phyloP scores from a whole-genome alignment of 2,113 vertebrate genomes.

The Columba livia region DNA sequence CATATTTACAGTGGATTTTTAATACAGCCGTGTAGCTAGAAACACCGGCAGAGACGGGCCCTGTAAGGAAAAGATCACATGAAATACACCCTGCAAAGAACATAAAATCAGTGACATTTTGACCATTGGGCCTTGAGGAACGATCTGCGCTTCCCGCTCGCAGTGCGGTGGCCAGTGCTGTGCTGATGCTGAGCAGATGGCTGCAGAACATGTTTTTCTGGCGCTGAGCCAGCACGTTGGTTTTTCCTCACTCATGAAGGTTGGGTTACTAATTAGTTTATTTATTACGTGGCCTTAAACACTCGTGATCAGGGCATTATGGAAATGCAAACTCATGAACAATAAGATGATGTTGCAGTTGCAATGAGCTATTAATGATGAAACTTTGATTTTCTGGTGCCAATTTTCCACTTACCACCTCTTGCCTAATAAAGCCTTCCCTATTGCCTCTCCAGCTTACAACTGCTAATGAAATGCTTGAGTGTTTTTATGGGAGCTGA shows the following conservation, averaged over 20 bases:
- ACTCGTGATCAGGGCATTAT: background rate
- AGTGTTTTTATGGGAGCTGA: slow-evolving; percentile 29
- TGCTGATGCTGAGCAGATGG: slow-evolving; percentile 50
- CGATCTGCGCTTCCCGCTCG: background rate
- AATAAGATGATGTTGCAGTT: background rate
- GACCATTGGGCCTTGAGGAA: slow-evolving; percentile 41
- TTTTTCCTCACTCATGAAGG: background rate
- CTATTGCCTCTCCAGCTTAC: background rate
- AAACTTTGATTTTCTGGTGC: slow-evolving; percentile 11
- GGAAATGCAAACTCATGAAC: background rate
- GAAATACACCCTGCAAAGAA: slow-evolving; percentile 4
- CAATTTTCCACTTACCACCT: slow-evolving; percentile 16
- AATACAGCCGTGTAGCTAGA: background rate
- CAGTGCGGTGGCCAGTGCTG: background rate
- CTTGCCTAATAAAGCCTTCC: background rate
- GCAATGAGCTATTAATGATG: background rate
- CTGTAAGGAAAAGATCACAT: slow-evolving; percentile 5
- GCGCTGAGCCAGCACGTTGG: background rate
- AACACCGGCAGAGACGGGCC: background rate
- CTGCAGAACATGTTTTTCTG: background rate
- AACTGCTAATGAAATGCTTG: background rate
- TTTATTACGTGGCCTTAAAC: background rate
- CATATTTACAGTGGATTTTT: background rate
- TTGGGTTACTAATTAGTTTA: background rate
- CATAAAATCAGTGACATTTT: slow-evolving; percentile 49